Percentiles rank a stretch among this genome's conserved stretches.
These are phyloP conservation scores for Circaetus cinerascens DNA, from an alignment of 2,113 vertebrate species.

Conservation along the genomic window DNA sequence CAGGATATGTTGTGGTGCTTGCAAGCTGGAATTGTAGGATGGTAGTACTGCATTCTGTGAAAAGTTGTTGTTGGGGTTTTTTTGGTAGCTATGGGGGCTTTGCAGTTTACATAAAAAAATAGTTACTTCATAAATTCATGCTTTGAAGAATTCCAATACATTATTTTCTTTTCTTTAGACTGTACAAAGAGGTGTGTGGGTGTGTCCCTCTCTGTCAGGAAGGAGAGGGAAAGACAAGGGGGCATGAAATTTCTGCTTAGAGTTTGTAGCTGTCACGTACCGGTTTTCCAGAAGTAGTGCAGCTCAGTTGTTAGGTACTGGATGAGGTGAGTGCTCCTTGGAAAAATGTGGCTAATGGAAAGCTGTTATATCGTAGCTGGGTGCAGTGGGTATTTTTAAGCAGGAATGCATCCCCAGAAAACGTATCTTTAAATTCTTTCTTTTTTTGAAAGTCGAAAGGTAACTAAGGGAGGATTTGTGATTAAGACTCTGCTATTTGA, in stretches of 20 bases:
- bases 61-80: neutral
- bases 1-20: neutral
- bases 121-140: neutral
- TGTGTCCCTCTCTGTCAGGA: neutral
- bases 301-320: neutral
- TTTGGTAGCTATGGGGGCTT: neutral
- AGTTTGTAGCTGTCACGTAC: neutral
- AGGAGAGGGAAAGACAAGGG: neutral
- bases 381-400: neutral
- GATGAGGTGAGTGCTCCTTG: neutral
- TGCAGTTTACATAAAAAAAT: neutral
- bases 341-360: neutral
- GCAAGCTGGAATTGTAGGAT: neutral
- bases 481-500: neutral
- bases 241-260: neutral
- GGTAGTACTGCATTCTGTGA: neutral
- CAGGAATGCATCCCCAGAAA: neutral
- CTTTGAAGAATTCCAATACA: neutral
- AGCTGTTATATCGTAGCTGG: neutral
- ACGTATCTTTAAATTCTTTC: neutral
- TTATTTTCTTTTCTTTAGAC: neutral
- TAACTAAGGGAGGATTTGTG: neutral
- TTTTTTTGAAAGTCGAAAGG: neutral
- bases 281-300: neutral
- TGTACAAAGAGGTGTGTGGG: neutral